Conservation (phyloP, 2,113 vertebrate genomes). For the Machaerirhynchus nigripectus region DNA sequence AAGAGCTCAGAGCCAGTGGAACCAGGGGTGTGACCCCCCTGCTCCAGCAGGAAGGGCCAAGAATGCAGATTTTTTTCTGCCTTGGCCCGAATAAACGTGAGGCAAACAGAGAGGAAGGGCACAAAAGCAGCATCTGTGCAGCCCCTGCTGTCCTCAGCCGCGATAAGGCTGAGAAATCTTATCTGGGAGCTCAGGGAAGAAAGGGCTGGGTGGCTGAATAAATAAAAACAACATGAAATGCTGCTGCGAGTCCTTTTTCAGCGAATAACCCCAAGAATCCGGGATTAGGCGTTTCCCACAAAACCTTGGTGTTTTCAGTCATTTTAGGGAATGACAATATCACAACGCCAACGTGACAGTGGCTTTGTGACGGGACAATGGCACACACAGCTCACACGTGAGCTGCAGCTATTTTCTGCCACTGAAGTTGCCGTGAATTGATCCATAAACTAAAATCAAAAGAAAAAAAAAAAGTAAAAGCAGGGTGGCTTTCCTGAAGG, state of each 20-base stretch:
- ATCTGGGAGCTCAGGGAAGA: background rate
- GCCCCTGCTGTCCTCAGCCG: background rate
- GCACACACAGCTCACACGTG: background rate
- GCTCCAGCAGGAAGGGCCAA: background rate
- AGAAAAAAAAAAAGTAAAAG: background rate
- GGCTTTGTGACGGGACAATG: conserved; percentile 2
- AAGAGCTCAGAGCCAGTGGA: background rate
- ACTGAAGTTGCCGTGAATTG: background rate
- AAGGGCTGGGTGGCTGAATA: background rate
- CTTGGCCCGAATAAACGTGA: background rate
- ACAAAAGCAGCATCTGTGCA: background rate
- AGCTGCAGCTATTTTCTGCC: background rate
- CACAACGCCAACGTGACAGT: background rate
- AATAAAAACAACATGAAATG: conserved; percentile 14
- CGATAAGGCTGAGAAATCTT: background rate
- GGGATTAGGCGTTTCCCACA: conserved; percentile 18
- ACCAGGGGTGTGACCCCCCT: background rate
- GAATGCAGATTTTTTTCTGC: background rate
- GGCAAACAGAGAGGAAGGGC: background rate
- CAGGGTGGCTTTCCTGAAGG: background rate
- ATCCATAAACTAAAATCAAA: background rate
- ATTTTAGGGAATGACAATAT: background rate
- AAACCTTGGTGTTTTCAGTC: background rate
- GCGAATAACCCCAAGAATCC: background rate
- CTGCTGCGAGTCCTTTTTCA: background rate